Percentiles rank a stretch among this genome's conserved stretches.
These are phyloP conservation scores for Drosophila kuntzei DNA, from an alignment of 2,888 invertebrate genomes.

Conservation along the genomic window DNA sequence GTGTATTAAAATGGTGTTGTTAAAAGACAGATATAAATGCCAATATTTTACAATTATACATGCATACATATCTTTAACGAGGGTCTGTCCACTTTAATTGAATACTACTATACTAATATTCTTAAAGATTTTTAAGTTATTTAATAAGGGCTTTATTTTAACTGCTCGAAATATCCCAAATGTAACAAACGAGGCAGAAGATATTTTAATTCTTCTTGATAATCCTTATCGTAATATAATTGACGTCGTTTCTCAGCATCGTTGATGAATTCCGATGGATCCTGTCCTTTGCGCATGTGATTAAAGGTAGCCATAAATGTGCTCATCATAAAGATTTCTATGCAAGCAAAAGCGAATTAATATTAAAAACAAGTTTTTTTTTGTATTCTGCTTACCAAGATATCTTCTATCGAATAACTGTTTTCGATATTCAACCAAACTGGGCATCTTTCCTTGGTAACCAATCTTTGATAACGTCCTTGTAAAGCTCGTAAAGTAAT, in stretches of 20 bases:
- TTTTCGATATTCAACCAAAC: slow-evolving; percentile 47
- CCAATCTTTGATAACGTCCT: slow-evolving; percentile 59
- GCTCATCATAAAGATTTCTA: slow-evolving; percentile 38
- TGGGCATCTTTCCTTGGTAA: slow-evolving; percentile 61
- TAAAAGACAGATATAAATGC: no score
- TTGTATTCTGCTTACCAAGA: slow-evolving; percentile 58
- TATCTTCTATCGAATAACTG: slow-evolving; percentile 53
- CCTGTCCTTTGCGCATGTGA: slow-evolving; percentile 17
- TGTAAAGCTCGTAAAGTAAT: slow-evolving; percentile 64
- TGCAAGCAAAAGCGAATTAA: background rate
- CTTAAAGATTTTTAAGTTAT: no score
- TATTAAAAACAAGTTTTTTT: background rate
- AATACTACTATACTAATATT: no score
- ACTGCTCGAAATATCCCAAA: slow-evolving; percentile 63
- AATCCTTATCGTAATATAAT: slow-evolving; percentile 17
- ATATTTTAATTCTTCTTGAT: slow-evolving; percentile 28
- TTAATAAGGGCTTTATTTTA: background rate
- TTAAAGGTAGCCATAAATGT: slow-evolving; percentile 35
- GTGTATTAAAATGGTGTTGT: no score
- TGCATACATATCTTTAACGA: no score
- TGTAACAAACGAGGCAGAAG: slow-evolving; percentile 56
- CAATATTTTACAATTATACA: background rate
- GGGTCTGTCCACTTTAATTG: no score
- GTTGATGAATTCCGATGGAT: slow-evolving; percentile 16
- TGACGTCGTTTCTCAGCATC: background rate